These are phyloP conservation scores for Hydrolagus affinis DNA, from an alignment of 2,113 vertebrate species.

Conservation along the genomic window DNA sequence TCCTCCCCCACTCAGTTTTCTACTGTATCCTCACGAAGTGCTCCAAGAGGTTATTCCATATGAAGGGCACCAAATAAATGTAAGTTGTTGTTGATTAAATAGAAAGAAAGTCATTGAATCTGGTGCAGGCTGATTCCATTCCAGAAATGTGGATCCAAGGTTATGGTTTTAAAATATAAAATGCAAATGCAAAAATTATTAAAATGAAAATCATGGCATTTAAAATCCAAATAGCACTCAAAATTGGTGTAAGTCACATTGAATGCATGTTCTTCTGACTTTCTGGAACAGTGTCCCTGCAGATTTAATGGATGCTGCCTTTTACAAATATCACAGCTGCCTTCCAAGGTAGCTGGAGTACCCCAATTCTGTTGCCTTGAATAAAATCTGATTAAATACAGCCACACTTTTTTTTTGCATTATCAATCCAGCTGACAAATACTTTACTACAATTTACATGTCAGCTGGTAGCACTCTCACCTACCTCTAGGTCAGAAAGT, in stretches of 20 bases:
- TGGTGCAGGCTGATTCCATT: not conserved
- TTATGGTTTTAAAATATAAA: constrained; percentile 11
- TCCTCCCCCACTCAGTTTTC: no score
- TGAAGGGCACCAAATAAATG: no score
- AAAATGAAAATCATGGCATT: no score
- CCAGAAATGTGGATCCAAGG: not conserved
- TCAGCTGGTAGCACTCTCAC: no score
- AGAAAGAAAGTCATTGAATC: not conserved
- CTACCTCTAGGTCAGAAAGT: no score
- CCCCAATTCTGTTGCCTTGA: not conserved
- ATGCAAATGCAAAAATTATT: not conserved
- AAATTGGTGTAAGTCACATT: not conserved
- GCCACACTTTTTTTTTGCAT: no score
- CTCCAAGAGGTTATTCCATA: no score
- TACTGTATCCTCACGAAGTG: no score
- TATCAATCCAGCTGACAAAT: no score
- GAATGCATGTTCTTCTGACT: not conserved
- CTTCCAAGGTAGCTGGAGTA: not conserved
- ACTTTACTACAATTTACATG: not conserved
- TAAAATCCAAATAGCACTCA: not conserved
- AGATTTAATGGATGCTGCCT: not conserved
- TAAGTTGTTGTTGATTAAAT: not conserved
- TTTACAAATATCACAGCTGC: not conserved
- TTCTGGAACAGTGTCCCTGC: not conserved
- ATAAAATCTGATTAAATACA: no score